phyloP scores from a whole-genome alignment of 2,113 vertebrate genomes.

The Trichomycterus rosablanca region DNA sequence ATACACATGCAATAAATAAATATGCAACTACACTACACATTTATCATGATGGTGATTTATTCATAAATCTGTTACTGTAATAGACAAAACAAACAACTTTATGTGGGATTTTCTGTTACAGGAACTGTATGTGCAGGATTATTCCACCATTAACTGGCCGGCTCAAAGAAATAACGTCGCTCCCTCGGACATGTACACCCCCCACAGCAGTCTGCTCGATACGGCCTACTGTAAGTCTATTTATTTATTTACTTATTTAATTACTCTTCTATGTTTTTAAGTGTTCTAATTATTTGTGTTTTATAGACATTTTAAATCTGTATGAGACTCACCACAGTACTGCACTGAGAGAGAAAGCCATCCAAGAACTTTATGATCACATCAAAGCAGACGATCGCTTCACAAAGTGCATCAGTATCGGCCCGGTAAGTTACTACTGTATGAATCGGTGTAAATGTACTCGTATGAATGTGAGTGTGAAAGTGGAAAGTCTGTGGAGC shows the following conservation, averaged over 20 bases:
- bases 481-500: too few species aligned
- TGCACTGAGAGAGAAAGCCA: conserved; percentile 66
- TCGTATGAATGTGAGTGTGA: too few species aligned
- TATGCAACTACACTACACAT: too few species aligned
- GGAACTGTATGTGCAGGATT: conserved; percentile 94
- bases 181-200: conserved; percentile 80
- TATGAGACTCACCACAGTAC: conserved; percentile 83
- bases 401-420: conserved; percentile 88
- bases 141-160: conserved; percentile 81
- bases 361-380: conserved; percentile 79
- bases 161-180: conserved; percentile 84
- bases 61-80: too few species aligned
- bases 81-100: too few species aligned
- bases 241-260: not conserved
- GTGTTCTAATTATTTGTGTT: not conserved
- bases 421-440: conserved; percentile 70
- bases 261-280: not conserved
- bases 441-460: too few species aligned
- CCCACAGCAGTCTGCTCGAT: conserved; percentile 79
- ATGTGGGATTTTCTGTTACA: too few species aligned
- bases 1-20: too few species aligned
- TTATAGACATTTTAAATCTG: conserved; percentile 77
- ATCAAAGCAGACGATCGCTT: conserved; percentile 86
- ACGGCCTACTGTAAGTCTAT: conserved; percentile 68
- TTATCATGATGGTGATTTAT: too few species aligned